A percentile compares a stretch with the other conserved stretches of the same genome.
These are phyloP conservation scores for Synodontis membranacea DNA, from an alignment of 2,113 vertebrate species.

Conservation along the genomic window DNA sequence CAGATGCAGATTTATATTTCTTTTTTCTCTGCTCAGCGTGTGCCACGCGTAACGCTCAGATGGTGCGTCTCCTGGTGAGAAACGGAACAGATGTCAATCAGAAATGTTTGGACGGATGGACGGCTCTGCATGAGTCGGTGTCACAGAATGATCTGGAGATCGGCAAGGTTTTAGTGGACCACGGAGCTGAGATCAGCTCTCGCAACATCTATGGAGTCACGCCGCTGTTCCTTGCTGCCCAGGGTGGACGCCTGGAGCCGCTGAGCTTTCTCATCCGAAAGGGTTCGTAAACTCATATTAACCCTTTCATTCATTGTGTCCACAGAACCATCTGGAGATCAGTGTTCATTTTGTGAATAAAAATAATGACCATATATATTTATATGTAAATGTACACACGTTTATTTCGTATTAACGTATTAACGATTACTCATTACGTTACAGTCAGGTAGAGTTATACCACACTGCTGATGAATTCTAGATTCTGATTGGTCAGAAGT, in stretches of 20 bases:
- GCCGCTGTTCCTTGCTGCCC: constrained; percentile 83
- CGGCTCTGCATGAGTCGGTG: constrained; percentile 82
- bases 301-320: too few relatives aligned
- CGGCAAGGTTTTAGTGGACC: constrained; percentile 76
- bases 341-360: too few relatives aligned
- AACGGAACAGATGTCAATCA: constrained; percentile 79
- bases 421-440: too few relatives aligned
- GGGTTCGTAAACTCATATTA: not conserved
- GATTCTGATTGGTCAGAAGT: not conserved
- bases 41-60: constrained; percentile 61
- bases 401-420: too few relatives aligned
- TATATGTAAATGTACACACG: too few relatives aligned
- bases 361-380: too few relatives aligned
- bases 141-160: constrained; percentile 75
- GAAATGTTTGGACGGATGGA: constrained; percentile 78
- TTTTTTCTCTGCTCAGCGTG: constrained; percentile 7
- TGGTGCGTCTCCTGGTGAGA: constrained; percentile 73
- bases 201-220: constrained; percentile 80
- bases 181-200: constrained; percentile 77
- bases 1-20: not conserved
- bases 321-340: too few relatives aligned
- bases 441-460: not conserved
- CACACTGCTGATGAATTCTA: not conserved
- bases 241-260: constrained; percentile 77
- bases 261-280: constrained; percentile 65